Base-by-base conservation (phyloP, 1,140 invertebrate genomes). In the Conus betulinus region DNA sequence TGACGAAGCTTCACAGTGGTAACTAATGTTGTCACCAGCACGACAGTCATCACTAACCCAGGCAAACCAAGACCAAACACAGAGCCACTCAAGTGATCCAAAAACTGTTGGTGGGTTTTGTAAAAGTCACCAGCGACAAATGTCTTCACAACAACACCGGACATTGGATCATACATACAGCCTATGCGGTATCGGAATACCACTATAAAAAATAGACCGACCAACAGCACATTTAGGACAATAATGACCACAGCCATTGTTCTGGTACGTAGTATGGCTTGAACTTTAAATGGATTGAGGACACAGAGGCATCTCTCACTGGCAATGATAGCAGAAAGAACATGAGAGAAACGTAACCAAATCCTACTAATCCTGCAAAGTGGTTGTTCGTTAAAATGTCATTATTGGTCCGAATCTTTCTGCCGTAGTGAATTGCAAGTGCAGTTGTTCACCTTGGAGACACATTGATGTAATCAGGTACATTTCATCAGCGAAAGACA, bases 401-500 rank as follows among this genome's bases (percentile, higher is more conserved):
- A 20, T 39, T 5, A 79, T n/a, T n/a, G 76, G 76, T 25, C 76
- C 76, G 25, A n/a, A 79, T 79, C 3, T 25, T 25, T 79, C 76
- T 39, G 11, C 4, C 5, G n/a, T 51, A 15, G 0, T 3, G 2
- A 79, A 79, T n/a, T 25, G 51, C 25, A 13, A 39, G 5, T 39
- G 25, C 76, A 79, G 15, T 1, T 25, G 25, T 25, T 79, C 76
- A 13, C 25, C 11, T 13, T 79, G 25, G 13, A 79, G 25, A n/a
- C 15, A 15, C 25, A 79, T 39, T 25, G 25, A 25, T 11, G 51
- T 39, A 0, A 25, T 11, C 10, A 79, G 8, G 23, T 20, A n/a
- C 76, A 79, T 20, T 39, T 39, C 51, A 23, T 83, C 81, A 83
- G 53, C 81, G 2, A 83, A 83, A 3, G 81, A 83, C 27, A 83